Conservation (phyloP, 2,113 vertebrate species). For the Sceloporus undulatus region DNA sequence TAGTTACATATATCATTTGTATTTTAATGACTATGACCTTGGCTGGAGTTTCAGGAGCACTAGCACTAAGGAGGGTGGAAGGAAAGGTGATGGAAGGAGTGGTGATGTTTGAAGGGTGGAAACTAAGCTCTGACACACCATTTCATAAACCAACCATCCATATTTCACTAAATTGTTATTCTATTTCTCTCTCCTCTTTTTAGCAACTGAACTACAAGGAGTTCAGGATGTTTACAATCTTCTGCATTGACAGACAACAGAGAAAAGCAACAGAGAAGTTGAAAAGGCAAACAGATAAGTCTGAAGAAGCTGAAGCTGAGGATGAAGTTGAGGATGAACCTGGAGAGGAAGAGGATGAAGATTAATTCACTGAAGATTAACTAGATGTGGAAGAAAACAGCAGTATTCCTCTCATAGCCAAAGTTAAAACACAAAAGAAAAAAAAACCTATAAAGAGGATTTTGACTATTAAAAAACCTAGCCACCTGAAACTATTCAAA, state of each 20-base stretch:
- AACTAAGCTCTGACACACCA: not conserved
- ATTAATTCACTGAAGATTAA: not conserved
- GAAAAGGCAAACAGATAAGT: not conserved
- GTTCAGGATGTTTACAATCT: constrained; percentile 68
- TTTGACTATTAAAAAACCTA: not conserved
- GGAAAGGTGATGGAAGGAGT: not conserved
- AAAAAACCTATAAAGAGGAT: not conserved
- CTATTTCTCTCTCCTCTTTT: not conserved
- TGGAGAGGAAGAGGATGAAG: not conserved
- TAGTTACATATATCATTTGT: too few relatives aligned
- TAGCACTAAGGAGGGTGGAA: not conserved
- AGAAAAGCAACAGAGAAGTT: constrained; percentile 38
- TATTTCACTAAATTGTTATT: constrained; percentile 40
- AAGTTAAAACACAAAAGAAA: not conserved
- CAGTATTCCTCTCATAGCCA: not conserved
- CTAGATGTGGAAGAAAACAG: not conserved
- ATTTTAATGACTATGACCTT: too few relatives aligned
- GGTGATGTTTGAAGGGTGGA: not conserved
- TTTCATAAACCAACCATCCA: not conserved
- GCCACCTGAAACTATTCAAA: not conserved
- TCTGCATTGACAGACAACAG: constrained; percentile 61
- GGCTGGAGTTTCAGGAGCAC: not conserved
- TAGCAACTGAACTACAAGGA: constrained; percentile 67
- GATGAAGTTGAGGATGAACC: not conserved
- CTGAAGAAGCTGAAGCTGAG: not conserved